Evolutionary conservation across 2,113 vertebrate species (phyloP).

Genomic region (Hymenochirus boettgeri): DNA sequence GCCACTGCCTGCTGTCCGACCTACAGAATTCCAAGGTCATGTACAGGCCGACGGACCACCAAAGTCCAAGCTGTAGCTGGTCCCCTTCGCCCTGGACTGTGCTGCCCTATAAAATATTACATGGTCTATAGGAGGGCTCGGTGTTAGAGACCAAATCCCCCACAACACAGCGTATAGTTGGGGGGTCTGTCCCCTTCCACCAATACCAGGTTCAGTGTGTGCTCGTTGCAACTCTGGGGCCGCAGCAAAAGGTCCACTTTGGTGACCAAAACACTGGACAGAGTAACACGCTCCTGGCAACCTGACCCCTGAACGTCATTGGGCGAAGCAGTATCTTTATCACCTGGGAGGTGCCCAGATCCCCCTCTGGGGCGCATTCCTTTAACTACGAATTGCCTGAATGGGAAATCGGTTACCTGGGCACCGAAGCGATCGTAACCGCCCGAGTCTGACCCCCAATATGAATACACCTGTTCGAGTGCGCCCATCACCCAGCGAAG

Average conservation of each 20-base stretch:
- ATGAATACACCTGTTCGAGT: slow-evolving; percentile 49
- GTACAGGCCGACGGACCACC: slow-evolving; percentile 46
- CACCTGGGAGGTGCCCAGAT: slow-evolving; percentile 47
- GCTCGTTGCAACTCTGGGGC: slow-evolving; percentile 32
- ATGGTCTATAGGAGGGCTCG: slow-evolving; percentile 39
- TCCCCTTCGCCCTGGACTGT: slow-evolving; percentile 31
- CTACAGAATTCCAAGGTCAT: slow-evolving; percentile 44
- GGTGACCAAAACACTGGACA: slow-evolving; percentile 38
- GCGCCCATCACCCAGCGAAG: slow-evolving; percentile 54
- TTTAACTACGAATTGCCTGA: slow-evolving; percentile 56
- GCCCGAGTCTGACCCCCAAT: slow-evolving; percentile 45
- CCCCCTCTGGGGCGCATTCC: slow-evolving; percentile 44
- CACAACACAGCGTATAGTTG: slow-evolving; percentile 44
- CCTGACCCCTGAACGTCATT: slow-evolving; percentile 45
- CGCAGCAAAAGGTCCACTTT: slow-evolving; percentile 23
- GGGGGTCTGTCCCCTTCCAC: slow-evolving; percentile 43
- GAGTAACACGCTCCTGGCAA: slow-evolving; percentile 47
- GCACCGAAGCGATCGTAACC: slow-evolving; percentile 42
- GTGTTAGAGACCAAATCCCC: slow-evolving; percentile 44
- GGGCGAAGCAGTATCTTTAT: slow-evolving; percentile 52
- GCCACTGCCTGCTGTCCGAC: slow-evolving; percentile 29
- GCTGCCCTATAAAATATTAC: slow-evolving; percentile 40
- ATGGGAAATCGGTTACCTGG: slow-evolving; percentile 50
- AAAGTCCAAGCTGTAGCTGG: slow-evolving; percentile 50
- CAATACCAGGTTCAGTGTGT: slow-evolving; percentile 42